These are phyloP conservation scores for Psettodes erumei DNA, from an alignment of 2,113 vertebrate species.

Conservation along the genomic window DNA sequence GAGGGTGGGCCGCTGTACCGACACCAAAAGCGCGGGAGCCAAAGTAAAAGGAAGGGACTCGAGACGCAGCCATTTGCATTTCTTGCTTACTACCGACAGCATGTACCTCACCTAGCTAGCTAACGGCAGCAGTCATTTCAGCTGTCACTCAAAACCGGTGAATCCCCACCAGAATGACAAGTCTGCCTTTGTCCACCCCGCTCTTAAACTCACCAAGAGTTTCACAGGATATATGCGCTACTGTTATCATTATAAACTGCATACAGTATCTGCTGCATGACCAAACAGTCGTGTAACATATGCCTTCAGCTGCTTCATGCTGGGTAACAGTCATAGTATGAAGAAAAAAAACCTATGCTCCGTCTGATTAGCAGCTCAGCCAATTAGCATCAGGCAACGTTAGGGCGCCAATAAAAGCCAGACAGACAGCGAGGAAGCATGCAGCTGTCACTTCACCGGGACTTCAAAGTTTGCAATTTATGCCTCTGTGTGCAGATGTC, in stretches of 20 bases:
- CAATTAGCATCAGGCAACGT: conserved; percentile 41
- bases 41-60: not conserved
- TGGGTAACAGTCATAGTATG: conserved; percentile 4
- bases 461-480: conserved; percentile 63
- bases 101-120: not conserved
- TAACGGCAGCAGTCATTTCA: not conserved
- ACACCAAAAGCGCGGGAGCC: not conserved
- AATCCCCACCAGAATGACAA: not conserved
- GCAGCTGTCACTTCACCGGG: conserved; percentile 44
- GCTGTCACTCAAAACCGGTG: not conserved
- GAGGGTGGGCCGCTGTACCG: too few relatives aligned
- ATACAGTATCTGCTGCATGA: not conserved
- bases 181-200: not conserved
- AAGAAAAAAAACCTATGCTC: not conserved
- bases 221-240: not conserved
- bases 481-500: conserved; percentile 17
- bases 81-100: not conserved
- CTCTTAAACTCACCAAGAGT: not conserved
- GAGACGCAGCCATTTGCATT: not conserved
- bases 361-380: conserved; percentile 50
- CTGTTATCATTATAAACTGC: not conserved
- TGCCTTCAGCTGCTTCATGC: conserved; percentile 15
- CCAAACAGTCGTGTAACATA: conserved; percentile 27
- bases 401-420: conserved; percentile 24
- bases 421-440: conserved; percentile 24